These are phyloP conservation scores for Coluber constrictor DNA, from an alignment of 2,797 vertebrate genomes.

Conservation along the genomic window DNA sequence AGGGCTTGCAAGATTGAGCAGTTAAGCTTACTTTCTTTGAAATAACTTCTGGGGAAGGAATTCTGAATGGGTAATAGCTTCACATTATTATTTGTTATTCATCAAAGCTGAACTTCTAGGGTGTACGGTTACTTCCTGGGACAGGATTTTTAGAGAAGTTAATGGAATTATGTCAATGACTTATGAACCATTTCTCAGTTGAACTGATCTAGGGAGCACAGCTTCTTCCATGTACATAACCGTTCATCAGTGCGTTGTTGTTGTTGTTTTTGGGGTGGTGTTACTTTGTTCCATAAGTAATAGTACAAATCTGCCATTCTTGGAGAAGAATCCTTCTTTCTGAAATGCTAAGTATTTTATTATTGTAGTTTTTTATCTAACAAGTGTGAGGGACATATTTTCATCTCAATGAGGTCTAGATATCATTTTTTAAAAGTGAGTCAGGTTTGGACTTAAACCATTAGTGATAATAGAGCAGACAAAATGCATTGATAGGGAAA, in stretches of 20 bases:
- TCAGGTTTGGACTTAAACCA: background rate
- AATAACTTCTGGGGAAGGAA: background rate
- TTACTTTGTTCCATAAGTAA: background rate
- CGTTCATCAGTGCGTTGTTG: background rate
- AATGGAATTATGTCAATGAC: background rate
- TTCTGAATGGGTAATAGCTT: background rate
- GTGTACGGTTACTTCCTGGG: background rate
- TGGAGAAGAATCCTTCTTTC: background rate
- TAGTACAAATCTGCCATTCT: background rate
- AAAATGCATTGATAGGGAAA: background rate
- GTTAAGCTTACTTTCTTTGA: background rate
- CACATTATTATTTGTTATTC: background rate
- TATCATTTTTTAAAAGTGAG: background rate
- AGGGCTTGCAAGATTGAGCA: background rate
- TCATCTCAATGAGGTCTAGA: background rate
- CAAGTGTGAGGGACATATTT: background rate
- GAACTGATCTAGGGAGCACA: background rate
- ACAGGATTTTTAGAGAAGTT: background rate
- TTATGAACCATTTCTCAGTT: background rate
- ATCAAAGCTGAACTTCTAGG: background rate
- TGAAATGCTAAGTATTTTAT: background rate
- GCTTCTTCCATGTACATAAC: background rate
- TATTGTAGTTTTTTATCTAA: background rate
- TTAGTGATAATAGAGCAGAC: background rate
- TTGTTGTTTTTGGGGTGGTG: background rate